Percentiles rank a stretch among this genome's conserved stretches.
phyloP scores from a whole-genome alignment of 1,140 invertebrate genomes.

The Aphaenogaster floridana region DNA sequence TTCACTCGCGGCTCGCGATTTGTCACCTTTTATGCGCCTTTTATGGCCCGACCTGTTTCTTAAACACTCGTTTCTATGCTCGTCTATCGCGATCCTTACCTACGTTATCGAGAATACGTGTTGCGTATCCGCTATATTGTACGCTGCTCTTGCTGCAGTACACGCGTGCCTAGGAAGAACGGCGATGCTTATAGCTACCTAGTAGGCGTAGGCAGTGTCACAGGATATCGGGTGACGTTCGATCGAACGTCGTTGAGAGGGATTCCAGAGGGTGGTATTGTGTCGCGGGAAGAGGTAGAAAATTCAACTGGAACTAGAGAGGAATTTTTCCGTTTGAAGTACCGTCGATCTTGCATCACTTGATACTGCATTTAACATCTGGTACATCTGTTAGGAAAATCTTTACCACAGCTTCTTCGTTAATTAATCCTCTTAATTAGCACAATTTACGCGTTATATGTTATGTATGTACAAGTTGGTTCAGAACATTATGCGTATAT shows the following conservation, averaged over 20 bases:
- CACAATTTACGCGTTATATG: background rate
- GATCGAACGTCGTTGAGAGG: slow-evolving; percentile 64
- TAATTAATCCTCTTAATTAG: slow-evolving; percentile 26
- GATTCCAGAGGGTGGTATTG: slow-evolving; percentile 52
- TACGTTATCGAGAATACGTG: slow-evolving; percentile 4
- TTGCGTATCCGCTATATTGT: slow-evolving; percentile 36
- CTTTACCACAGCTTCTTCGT: background rate
- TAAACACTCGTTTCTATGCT: slow-evolving; percentile 45
- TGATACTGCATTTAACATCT: slow-evolving; percentile 29
- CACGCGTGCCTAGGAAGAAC: slow-evolving; percentile 6
- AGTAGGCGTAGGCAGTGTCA: slow-evolving; percentile 10
- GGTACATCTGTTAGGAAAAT: slow-evolving; percentile 13
- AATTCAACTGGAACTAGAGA: slow-evolving; percentile 41
- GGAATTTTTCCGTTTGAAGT: slow-evolving; percentile 59
- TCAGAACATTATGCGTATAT: background rate
- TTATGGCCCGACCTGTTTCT: slow-evolving; percentile 33
- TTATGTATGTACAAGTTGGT: background rate
- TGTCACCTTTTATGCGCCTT: slow-evolving; percentile 24
- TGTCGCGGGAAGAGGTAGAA: slow-evolving; percentile 32
- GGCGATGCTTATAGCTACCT: slow-evolving; percentile 53
- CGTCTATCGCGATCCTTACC: slow-evolving; percentile 14
- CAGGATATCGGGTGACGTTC: slow-evolving; percentile 65
- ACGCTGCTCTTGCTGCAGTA: background rate
- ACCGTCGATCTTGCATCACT: slow-evolving; percentile 65
- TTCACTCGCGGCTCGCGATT: slow-evolving; percentile 33